Percentiles rank a stretch among this genome's conserved stretches.
Conservation (phyloP, 1,140 invertebrate species). For the Centruroides sculpturatus region DNA sequence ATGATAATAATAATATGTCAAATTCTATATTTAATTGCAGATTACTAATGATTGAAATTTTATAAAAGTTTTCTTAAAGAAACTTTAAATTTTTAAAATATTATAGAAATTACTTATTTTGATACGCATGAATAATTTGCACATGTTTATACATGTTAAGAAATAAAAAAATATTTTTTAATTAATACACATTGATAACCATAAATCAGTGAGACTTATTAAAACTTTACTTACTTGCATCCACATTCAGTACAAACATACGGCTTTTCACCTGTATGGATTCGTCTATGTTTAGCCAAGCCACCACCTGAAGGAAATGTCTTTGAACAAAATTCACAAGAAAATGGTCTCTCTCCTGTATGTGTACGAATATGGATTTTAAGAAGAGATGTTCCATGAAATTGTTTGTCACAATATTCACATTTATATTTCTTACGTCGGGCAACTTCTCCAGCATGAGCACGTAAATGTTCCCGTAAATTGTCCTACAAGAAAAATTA, state of each 20-base stretch:
- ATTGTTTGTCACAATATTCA: slow-evolving; percentile 50
- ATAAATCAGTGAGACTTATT: neutral
- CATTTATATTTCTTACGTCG: slow-evolving; percentile 48
- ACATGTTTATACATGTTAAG: too few relatives aligned
- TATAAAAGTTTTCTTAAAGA: too few relatives aligned
- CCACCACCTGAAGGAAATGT: slow-evolving; percentile 50
- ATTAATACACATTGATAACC: neutral
- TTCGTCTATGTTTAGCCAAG: slow-evolving; percentile 59
- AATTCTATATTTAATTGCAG: too few relatives aligned
- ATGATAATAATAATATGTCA: too few relatives aligned
- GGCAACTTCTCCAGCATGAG: slow-evolving; percentile 48
- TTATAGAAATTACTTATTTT: too few relatives aligned
- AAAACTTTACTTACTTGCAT: neutral
- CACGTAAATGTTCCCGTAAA: slow-evolving; percentile 53
- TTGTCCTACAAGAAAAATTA: slow-evolving; percentile 36
- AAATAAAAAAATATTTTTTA: neutral
- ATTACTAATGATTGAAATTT: too few relatives aligned
- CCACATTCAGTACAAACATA: slow-evolving; percentile 36
- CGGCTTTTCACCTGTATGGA: slow-evolving; percentile 68
- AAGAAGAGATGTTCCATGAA: slow-evolving; percentile 47
- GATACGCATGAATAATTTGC: too few relatives aligned
- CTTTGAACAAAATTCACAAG: slow-evolving; percentile 49
- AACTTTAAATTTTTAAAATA: too few relatives aligned
- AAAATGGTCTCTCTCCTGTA: slow-evolving; percentile 47
- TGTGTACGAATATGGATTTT: slow-evolving; percentile 52